A percentile compares a stretch with the other conserved stretches of the same genome.
Conservation (phyloP, 2,113 vertebrate genomes). For the Pteropus alecto region DNA sequence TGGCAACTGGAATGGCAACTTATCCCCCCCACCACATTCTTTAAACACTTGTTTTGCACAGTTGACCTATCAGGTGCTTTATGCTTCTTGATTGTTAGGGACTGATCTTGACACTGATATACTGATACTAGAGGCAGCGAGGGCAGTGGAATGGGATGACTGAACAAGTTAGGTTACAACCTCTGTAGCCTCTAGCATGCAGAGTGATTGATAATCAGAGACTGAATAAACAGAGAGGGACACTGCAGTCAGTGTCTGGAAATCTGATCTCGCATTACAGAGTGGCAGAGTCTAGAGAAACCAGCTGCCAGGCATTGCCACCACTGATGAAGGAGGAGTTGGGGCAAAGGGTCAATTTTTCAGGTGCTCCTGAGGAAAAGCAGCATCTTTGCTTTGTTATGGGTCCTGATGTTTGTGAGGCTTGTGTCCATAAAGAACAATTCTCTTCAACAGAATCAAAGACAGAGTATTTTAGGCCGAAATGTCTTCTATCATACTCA, state of each 20-base stretch:
- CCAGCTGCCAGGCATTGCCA: neutral
- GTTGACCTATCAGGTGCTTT: neutral
- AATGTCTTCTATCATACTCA: neutral
- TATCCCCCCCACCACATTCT: neutral
- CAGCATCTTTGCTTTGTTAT: neutral
- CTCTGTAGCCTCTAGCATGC: neutral
- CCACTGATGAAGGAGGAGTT: neutral
- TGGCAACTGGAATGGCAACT: neutral
- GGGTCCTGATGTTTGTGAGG: neutral
- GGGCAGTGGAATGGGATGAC: neutral
- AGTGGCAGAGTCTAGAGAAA: neutral
- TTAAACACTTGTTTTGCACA: neutral
- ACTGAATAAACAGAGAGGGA: neutral
- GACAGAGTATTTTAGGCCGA: neutral
- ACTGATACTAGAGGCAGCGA: neutral
- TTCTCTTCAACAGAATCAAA: slow-evolving; percentile 11
- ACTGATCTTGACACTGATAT: neutral
- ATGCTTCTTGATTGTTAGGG: neutral
- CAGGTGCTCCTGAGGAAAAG: neutral
- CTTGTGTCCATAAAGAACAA: neutral
- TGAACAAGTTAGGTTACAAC: neutral
- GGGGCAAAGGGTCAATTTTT: neutral
- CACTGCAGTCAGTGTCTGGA: neutral
- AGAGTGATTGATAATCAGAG: neutral
- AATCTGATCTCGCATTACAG: neutral